A percentile compares a stretch with the other conserved stretches of the same genome.
These are phyloP conservation scores for Cephus runcator DNA, from an alignment of 2,888 invertebrate genomes.

Conservation along the genomic window DNA sequence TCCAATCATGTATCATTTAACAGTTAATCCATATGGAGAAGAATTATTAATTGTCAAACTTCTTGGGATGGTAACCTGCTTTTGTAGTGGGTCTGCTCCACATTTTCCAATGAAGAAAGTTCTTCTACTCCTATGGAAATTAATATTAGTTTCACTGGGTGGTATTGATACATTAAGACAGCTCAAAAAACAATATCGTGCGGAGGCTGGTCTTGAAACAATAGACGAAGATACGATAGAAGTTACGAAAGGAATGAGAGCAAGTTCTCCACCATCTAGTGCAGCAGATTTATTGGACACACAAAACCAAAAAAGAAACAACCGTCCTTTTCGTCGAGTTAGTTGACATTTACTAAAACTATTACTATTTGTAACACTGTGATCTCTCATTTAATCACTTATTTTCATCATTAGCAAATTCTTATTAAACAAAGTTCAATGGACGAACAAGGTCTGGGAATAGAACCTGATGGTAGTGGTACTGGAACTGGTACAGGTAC, in stretches of 20 bases:
- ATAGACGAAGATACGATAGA: slow-evolving; percentile 93
- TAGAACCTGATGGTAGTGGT: slow-evolving; percentile 52
- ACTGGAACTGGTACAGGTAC: slow-evolving; percentile 40
- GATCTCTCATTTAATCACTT: slow-evolving; percentile 2
- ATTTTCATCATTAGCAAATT: slow-evolving; percentile 66
- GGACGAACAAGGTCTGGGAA: slow-evolving; percentile 79
- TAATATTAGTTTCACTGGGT: slow-evolving; percentile 90
- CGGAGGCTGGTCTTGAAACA: slow-evolving; percentile 77
- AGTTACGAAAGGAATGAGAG: slow-evolving; percentile 92
- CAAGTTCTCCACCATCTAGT: slow-evolving; percentile 94
- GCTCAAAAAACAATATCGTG: slow-evolving; percentile 78
- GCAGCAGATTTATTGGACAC: slow-evolving; percentile 90
- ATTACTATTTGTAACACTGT: background rate
- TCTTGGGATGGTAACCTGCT: slow-evolving; percentile 94
- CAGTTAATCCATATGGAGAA: slow-evolving; percentile 74
- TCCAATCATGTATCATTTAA: slow-evolving; percentile 7
- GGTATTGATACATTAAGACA: slow-evolving; percentile 87
- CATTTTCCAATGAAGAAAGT: slow-evolving; percentile 99
- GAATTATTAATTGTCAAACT: slow-evolving; percentile 89
- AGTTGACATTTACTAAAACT: slow-evolving; percentile 31
- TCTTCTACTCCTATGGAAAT: slow-evolving; percentile 93
- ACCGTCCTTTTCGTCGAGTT: slow-evolving; percentile 76
- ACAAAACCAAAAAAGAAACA: slow-evolving; percentile 82
- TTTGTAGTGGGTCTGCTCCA: slow-evolving; percentile 94
- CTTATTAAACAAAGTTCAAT: slow-evolving; percentile 93